Conservation (phyloP, 1,140 invertebrate species). For the Xylocopa sonorina region DNA sequence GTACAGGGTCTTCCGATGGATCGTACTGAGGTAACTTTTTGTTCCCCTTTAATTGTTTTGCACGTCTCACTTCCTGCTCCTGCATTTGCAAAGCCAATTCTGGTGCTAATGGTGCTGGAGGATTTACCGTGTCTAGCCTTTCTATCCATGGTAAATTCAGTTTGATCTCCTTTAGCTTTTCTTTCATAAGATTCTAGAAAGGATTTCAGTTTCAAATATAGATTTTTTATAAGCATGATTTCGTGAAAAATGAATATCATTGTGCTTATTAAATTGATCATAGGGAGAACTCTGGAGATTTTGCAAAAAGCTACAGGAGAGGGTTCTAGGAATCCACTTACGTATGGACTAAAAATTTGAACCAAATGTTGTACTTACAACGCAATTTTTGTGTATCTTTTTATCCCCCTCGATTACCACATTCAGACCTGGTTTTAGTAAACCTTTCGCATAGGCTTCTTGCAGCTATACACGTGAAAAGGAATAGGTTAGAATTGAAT, state of each 20-base stretch:
- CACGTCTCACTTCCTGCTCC: slow-evolving; percentile 86
- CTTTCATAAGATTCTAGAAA: slow-evolving; percentile 81
- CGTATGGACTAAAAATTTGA: too few relatives aligned
- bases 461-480: slow-evolving; percentile 85
- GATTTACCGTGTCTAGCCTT: slow-evolving; percentile 89
- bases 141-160: slow-evolving; percentile 92
- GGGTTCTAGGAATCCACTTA: too few relatives aligned
- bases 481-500: slow-evolving; percentile 56
- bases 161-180: slow-evolving; percentile 88
- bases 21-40: slow-evolving; percentile 86
- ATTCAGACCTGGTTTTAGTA: slow-evolving; percentile 92
- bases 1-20: slow-evolving; percentile 88
- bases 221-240: too few relatives aligned
- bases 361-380: slow-evolving; percentile 82
- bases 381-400: slow-evolving; percentile 85
- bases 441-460: slow-evolving; percentile 90
- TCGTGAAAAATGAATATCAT: background rate
- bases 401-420: slow-evolving; percentile 84
- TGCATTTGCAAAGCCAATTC: slow-evolving; percentile 90
- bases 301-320: too few relatives aligned
- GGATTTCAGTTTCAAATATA: slow-evolving; percentile 1
- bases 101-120: slow-evolving; percentile 90
- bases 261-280: background rate
- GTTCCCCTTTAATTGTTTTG: slow-evolving; percentile 86
- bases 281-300: too few relatives aligned